Conservation (phyloP, 2,888 invertebrate genomes). For the Dicycla oo region DNA sequence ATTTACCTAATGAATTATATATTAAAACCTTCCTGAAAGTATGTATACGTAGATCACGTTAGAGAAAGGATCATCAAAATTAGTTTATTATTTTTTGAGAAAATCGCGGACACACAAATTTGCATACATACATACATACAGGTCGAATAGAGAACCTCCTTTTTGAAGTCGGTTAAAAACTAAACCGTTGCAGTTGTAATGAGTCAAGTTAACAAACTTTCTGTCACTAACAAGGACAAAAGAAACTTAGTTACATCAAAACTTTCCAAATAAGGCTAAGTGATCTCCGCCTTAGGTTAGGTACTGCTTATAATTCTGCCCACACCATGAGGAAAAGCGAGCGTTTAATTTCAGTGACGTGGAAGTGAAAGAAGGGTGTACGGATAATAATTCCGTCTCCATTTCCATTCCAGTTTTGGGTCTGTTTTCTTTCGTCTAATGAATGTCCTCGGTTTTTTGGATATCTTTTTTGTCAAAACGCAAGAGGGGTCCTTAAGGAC, state of each 20-base stretch:
- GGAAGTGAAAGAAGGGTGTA: conserved; percentile 26
- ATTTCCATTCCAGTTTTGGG: conserved; percentile 33
- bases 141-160: too few species aligned
- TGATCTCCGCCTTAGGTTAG: conserved; percentile 2
- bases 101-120: too few species aligned
- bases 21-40: too few species aligned
- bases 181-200: neutral
- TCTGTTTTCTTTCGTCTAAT: conserved; percentile 30
- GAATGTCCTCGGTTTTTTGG: conserved; percentile 6
- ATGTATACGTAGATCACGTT: too few species aligned
- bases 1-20: too few species aligned
- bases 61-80: too few species aligned
- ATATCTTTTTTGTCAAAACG: conserved; percentile 9
- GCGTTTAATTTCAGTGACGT: conserved; percentile 51
- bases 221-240: conserved; percentile 15
- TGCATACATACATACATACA: too few species aligned
- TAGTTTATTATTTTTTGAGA: too few species aligned
- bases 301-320: conserved; percentile 40
- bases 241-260: conserved; percentile 24
- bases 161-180: too few species aligned
- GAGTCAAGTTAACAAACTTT: neutral
- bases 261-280: conserved; percentile 37
- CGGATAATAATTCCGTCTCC: conserved; percentile 37
- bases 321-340: conserved; percentile 46
- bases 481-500: neutral